Evolutionary conservation across 2,113 vertebrate genomes (phyloP).

Genomic region (Melanerpes aurifrons): DNA sequence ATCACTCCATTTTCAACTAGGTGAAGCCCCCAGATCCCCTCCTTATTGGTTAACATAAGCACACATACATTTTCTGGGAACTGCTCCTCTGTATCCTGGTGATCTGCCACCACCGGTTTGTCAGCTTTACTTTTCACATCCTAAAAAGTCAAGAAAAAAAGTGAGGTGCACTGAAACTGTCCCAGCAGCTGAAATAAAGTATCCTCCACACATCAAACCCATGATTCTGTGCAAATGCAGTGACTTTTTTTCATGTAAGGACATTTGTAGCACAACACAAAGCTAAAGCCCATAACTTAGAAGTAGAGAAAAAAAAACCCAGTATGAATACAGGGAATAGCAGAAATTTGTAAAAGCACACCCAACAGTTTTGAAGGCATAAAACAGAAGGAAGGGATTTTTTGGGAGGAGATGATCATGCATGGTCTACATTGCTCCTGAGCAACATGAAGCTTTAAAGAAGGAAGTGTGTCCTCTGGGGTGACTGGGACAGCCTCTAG

Average conservation of each 20-base stretch:
- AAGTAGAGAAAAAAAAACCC: background rate
- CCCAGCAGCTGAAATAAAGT: background rate
- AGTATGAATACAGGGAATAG: background rate
- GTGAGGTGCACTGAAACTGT: background rate
- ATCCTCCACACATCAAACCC: background rate
- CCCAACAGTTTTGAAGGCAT: background rate
- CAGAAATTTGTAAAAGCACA: background rate
- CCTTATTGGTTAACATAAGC: background rate
- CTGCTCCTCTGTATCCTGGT: slow-evolving; percentile 50
- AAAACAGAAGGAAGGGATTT: background rate
- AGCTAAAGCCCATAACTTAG: background rate
- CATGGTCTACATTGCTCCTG: background rate
- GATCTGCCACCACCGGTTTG: background rate
- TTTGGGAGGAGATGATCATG: background rate
- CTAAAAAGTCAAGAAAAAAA: slow-evolving; percentile 12
- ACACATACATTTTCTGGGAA: slow-evolving; percentile 54
- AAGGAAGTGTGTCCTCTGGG: background rate
- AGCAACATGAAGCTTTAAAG: background rate
- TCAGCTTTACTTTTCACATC: slow-evolving; percentile 42
- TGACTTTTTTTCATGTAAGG: fast-evolving
- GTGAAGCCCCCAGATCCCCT: background rate
- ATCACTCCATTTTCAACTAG: background rate
- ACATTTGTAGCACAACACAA: background rate
- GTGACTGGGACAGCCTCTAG: background rate
- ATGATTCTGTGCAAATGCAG: background rate